Evolutionary conservation across 2,797 vertebrate genomes (phyloP), one percentile per base, ranked within the genome.

Genomic region (Microchirus variegatus): DNA sequence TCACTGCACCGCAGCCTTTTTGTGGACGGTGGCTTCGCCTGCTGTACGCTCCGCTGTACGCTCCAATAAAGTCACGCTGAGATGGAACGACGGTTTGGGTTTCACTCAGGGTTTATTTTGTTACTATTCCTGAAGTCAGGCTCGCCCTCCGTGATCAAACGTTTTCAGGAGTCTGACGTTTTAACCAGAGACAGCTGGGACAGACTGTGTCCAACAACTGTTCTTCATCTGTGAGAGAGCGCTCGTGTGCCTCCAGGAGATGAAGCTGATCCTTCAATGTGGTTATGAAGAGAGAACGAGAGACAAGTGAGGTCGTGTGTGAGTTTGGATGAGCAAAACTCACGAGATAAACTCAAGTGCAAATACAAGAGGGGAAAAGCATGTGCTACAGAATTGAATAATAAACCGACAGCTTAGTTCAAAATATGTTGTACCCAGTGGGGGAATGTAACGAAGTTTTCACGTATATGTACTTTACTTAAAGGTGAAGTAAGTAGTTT

Each of bases 71-170:
- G 87, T 62, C 77, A 78, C 50, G 26, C 26, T 1, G 36, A 42
- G 60, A 63, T 22, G 68, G 70, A 67, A 67, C 74, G 72, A 70
- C 63, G 56, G 63, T 82, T 82, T 80, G 57, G 76, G 73, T 75
- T 83, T 72, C 78, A 38, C 65, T 38, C 47, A 74, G 54, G 69
- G 70, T 85, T 78, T 68, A 85, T 64, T 76, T 76, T 70, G 80
- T 80, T 83, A 22, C 85, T 87, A 83, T 89, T 85, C 79, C 67
- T 83, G 76, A 73, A 78, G 69, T 59, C 41, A 37, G 77, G 35
- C 71, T 65, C 49, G 58, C 71, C 61, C 60, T 53, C 64, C 73
- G 65, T 60, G 81, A 82, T 82, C 61, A 83, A 87, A 83, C 45
- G 73, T 73, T 10, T 3, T 73, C 75, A 59, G 63, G 22, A 51